Evolutionary conservation across 2,797 vertebrate genomes (phyloP), one percentile per base, ranked within the genome.

Genomic region (Sternarchorhynchus goeldii): DNA sequence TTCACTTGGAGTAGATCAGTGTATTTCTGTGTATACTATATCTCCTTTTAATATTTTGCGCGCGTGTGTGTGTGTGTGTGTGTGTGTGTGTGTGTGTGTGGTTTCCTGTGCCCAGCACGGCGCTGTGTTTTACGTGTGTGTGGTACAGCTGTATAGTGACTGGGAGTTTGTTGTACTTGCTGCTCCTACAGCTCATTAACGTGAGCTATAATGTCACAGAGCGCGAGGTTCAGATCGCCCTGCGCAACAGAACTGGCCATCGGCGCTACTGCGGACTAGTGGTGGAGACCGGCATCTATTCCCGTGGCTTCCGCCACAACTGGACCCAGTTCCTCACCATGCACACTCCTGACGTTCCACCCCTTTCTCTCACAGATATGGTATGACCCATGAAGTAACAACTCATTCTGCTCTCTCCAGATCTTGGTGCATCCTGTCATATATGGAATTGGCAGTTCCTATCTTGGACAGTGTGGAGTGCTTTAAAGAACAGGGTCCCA

Each of bases 181-280:
- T 99, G 80, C 66, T 95, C n/a, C 92, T 96, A 81, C 97, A 99
- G 91, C 83, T 97, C 80, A 89, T 97, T 81, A 98, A 99, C 84
- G 91, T 99, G 92, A 98, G 96, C 91, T 95, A 93, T 91, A 99
- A 99, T 0, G 93, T 98, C 87, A 99, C 98, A 0, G 96, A 98
- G 89, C 93, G 96, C 0, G 97, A 99, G 88, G 95, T 95, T 5
- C 93, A 96, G 45, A 81, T 92, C 10, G 96, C 96, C 64, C 90
- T 96, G 64, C 92, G 94, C n/a, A 93, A 96, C 84, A 95, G 93
- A 89, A 93, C 89, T 0, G 94, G 94, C 14, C 94, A 86, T 83
- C 91, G 92, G 0, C 86, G 93, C 58, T 93, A 89, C 83, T 96
- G 95, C 0, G 97, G 97, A n/a, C 92, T 98, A 29, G 88, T 95